Conservation (phyloP, 2,888 invertebrate species). For the Pyrrhia umbra region DNA sequence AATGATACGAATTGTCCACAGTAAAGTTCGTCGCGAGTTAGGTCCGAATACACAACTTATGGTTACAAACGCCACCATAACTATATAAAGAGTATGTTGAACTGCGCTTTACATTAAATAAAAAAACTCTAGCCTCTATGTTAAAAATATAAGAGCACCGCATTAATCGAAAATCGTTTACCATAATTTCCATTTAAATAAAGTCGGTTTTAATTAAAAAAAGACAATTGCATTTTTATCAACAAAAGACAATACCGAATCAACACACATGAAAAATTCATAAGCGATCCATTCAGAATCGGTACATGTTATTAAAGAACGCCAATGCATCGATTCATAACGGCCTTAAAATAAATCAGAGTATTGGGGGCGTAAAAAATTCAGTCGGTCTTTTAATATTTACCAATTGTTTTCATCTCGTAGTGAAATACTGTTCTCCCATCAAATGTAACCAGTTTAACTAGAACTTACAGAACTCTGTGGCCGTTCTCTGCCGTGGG, state of each 20-base stretch:
- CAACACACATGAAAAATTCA: slow-evolving; percentile 60
- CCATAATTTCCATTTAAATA: slow-evolving; percentile 15
- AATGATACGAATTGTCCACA: too few species aligned
- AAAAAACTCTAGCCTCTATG: too few species aligned
- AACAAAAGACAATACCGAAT: slow-evolving; percentile 55
- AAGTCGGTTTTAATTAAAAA: slow-evolving; percentile 25
- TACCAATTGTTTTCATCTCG: slow-evolving; percentile 77
- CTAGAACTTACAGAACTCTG: slow-evolving; percentile 49
- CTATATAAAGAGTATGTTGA: too few species aligned
- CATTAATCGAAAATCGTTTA: not conserved
- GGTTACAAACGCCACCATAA: too few species aligned
- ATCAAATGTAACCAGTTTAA: slow-evolving; percentile 63
- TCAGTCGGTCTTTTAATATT: slow-evolving; percentile 74
- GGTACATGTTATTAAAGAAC: slow-evolving; percentile 68
- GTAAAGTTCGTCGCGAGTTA: too few species aligned
- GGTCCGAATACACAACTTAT: too few species aligned
- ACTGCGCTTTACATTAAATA: too few species aligned
- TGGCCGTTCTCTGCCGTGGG: not conserved
- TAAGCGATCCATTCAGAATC: slow-evolving; percentile 56
- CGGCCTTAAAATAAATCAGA: slow-evolving; percentile 72
- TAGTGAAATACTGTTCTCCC: slow-evolving; percentile 71
- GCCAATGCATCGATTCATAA: slow-evolving; percentile 67
- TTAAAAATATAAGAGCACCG: too few species aligned
- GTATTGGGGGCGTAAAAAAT: slow-evolving; percentile 72
- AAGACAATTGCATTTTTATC: slow-evolving; percentile 44